These are phyloP conservation scores for Metacarcinus magister DNA, from an alignment of 2,888 invertebrate genomes.

Conservation along the genomic window DNA sequence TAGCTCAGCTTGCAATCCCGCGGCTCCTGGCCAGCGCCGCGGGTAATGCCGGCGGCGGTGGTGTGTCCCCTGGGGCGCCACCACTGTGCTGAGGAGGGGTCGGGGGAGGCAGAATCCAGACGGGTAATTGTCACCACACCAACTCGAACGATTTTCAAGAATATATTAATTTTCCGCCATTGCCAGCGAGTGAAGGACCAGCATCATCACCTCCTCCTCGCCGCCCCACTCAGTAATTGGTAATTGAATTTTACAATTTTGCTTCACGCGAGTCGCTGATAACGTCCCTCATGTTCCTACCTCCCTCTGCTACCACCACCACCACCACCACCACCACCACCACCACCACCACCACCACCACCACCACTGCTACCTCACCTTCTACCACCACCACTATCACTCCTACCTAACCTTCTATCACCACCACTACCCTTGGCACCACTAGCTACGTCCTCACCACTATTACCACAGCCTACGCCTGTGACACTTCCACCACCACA, in stretches of 20 bases:
- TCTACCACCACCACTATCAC: not conserved
- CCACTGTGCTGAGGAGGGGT: not conserved
- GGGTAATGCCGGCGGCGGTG: constrained; percentile 41
- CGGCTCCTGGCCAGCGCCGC: constrained; percentile 41
- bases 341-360: not conserved
- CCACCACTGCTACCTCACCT: not conserved
- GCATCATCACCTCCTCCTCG: constrained; percentile 32
- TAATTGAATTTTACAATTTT: constrained; percentile 48
- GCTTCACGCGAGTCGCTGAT: constrained; percentile 42
- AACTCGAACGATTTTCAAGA: constrained; percentile 42
- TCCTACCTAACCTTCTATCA: not conserved
- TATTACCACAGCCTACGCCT: not conserved
- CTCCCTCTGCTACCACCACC: not conserved
- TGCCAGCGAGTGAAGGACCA: not conserved
- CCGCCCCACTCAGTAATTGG: constrained; percentile 15
- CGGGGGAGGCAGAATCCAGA: not conserved
- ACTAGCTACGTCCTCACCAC: not conserved
- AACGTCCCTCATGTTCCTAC: constrained; percentile 42
- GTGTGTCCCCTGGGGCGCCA: constrained; percentile 29
- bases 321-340: constrained; percentile 36
- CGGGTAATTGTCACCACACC: constrained; percentile 35
- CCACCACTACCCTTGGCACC: not conserved
- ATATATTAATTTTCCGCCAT: constrained; percentile 36
- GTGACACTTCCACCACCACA: not conserved
- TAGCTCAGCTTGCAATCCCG: constrained; percentile 42